A percentile compares a stretch with the other conserved stretches of the same genome.
These are phyloP conservation scores for Drosophila sulfurigaster DNA, from an alignment of 1,140 invertebrate species.

Conservation along the genomic window DNA sequence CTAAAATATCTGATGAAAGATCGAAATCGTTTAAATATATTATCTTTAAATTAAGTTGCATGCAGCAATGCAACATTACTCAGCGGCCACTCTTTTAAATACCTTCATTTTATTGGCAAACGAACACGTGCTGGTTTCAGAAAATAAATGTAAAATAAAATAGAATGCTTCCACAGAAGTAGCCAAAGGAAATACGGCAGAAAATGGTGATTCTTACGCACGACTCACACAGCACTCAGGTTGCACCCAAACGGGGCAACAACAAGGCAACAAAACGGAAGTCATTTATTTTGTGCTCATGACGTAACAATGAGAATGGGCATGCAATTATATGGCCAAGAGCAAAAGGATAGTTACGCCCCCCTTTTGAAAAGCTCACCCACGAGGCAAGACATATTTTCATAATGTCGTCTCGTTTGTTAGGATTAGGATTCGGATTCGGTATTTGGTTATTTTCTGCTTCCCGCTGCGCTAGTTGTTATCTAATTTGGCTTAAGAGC, in stretches of 20 bases:
- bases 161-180: conserved; percentile 35
- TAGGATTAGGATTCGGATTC: conserved; percentile 39
- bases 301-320: conserved; percentile 65
- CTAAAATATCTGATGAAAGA: too few relatives aligned
- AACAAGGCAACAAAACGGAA: conserved; percentile 55
- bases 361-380: not conserved
- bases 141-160: conserved; percentile 22
- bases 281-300: conserved; percentile 67
- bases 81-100: too few relatives aligned
- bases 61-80: too few relatives aligned
- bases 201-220: conserved; percentile 46
- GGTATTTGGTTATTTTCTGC: conserved; percentile 22
- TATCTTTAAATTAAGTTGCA: too few relatives aligned
- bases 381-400: conserved; percentile 22
- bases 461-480: conserved; percentile 62
- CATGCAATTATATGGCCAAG: conserved; percentile 57
- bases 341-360: not conserved
- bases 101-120: not conserved
- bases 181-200: conserved; percentile 20
- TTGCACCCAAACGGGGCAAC: not conserved
- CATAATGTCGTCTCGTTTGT: conserved; percentile 26
- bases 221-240: conserved; percentile 6
- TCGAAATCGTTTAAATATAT: too few relatives aligned
- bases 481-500: conserved; percentile 71
- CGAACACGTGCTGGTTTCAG: not conserved